phyloP scores from a whole-genome alignment of 2,797 vertebrate species.

The Hippocampus kuda region DNA sequence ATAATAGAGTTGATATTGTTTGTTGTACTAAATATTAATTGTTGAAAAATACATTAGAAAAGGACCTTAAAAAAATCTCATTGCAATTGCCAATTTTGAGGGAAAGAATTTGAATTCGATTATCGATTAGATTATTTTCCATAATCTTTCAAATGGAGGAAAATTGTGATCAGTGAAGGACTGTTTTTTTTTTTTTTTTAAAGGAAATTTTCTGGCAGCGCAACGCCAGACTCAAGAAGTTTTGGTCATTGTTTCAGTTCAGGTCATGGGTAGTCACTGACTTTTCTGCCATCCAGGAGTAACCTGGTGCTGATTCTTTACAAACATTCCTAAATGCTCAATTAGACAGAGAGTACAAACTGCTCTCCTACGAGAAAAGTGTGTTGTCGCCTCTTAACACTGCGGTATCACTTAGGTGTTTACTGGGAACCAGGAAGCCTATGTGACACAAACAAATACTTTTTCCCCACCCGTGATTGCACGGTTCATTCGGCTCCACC shows the following conservation, averaged over 20 bases:
- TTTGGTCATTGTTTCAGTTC: neutral
- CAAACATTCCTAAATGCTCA: neutral
- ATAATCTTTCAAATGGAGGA: no score
- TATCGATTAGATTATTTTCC: no score
- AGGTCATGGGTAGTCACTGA: neutral
- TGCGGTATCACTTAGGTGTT: conserved; percentile 66
- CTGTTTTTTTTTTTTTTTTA: no score
- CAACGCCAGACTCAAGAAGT: no score
- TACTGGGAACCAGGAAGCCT: conserved; percentile 75
- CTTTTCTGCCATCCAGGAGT: neutral
- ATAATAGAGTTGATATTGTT: no score
- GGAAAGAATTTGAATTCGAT: no score
- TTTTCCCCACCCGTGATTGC: conserved; percentile 84
- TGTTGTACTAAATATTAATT: no score
- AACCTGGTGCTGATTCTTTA: neutral
- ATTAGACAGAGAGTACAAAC: neutral
- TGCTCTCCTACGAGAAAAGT: neutral
- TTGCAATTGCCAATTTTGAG: no score
- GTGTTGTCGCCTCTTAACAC: neutral
- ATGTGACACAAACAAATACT: conserved; percentile 65
- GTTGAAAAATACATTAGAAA: no score
- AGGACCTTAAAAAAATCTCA: no score
- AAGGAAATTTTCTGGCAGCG: no score
- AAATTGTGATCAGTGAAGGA: no score
- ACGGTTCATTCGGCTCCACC: conserved; percentile 80